phyloP scores from a whole-genome alignment of 2,888 invertebrate genomes.

The Mythimna albipuncta region DNA sequence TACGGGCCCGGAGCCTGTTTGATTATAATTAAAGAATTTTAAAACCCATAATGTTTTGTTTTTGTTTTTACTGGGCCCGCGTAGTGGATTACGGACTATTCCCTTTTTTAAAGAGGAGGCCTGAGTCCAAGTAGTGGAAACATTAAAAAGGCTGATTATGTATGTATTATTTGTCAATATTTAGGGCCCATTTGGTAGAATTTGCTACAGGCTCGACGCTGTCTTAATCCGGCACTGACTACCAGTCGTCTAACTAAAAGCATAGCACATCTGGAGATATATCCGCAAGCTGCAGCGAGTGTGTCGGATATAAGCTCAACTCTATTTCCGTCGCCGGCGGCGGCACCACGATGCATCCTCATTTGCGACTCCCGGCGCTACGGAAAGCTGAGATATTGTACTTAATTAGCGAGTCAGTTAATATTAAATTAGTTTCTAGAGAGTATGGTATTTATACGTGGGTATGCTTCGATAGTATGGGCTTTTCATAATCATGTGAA shows the following conservation, averaged over 20 bases:
- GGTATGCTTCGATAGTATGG: neutral
- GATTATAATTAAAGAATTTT: no score
- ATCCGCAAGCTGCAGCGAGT: neutral
- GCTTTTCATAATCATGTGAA: neutral
- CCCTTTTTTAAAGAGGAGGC: no score
- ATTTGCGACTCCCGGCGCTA: neutral
- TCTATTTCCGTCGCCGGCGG: constrained; percentile 24
- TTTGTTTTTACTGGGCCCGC: no score
- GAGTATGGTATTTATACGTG: neutral
- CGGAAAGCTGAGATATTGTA: constrained; percentile 1
- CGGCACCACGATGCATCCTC: neutral
- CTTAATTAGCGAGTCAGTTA: constrained; percentile 2
- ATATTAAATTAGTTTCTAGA: neutral
- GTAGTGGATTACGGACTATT: no score
- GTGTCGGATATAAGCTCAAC: constrained; percentile 2
- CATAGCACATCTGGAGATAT: neutral
- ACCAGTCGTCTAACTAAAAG: neutral
- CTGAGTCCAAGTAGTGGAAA: no score
- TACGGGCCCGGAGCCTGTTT: no score
- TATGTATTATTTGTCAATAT: no score
- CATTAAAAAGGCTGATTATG: no score
- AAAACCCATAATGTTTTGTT: no score
- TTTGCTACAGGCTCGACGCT: no score
- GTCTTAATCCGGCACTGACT: no score
- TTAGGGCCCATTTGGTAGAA: no score